A percentile compares a stretch with the other conserved stretches of the same genome.
Conservation (phyloP, 2,797 vertebrate genomes). For the Hephaestus fuliginosus region DNA sequence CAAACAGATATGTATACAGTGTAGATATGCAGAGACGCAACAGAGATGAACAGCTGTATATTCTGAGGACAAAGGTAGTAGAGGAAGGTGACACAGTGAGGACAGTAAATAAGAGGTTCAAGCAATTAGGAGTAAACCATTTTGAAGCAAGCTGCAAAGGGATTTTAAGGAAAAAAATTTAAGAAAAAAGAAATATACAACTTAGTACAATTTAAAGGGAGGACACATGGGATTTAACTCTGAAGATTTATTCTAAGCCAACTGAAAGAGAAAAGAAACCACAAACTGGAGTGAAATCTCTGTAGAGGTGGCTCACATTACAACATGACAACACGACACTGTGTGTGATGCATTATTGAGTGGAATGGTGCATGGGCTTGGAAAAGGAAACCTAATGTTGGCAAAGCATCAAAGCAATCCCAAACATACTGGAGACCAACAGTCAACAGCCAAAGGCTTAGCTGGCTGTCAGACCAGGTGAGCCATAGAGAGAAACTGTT, state of each 20-base stretch:
- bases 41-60: background rate
- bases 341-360: background rate
- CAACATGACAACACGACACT: background rate
- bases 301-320: background rate
- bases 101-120: background rate
- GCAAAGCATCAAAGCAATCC: background rate
- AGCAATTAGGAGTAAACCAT: background rate
- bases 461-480: background rate
- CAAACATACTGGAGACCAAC: background rate
- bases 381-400: background rate
- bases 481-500: no score
- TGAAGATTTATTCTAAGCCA: background rate
- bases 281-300: background rate
- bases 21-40: no score
- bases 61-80: background rate
- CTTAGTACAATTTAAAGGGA: background rate
- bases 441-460: background rate
- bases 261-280: background rate
- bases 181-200: background rate
- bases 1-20: background rate
- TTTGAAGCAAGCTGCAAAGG: background rate
- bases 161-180: background rate
- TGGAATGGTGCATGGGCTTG: background rate
- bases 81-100: background rate
- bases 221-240: no score